A percentile compares a stretch with the other conserved stretches of the same genome.
Conservation (phyloP, 2,888 invertebrate species). For the Nycteola revayana region DNA sequence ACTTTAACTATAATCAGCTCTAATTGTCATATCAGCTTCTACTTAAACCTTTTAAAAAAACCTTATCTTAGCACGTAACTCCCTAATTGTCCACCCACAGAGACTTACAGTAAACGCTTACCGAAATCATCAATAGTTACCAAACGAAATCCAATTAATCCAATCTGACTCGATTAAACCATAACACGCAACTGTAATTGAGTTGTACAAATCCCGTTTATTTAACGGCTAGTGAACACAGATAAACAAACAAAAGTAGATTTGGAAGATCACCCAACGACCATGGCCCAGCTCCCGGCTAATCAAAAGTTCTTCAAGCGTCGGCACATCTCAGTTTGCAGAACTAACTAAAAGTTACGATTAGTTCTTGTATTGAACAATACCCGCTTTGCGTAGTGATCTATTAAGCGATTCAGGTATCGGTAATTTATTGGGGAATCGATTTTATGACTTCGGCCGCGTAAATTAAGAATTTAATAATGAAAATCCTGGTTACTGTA, state of each 20-base stretch:
- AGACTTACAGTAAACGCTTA: no score
- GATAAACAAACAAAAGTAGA: slow-evolving; percentile 47
- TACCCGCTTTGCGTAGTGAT: slow-evolving; percentile 32
- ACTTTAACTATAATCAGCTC: no score
- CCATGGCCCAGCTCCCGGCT: slow-evolving; percentile 35
- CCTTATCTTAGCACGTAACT: no score
- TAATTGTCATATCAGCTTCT: no score
- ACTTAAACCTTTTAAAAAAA: no score
- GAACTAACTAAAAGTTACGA: slow-evolving; percentile 56
- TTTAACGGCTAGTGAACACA: slow-evolving; percentile 35
- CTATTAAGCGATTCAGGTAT: slow-evolving; percentile 15
- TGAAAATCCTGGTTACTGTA: no score
- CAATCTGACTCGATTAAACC: slow-evolving; percentile 16
- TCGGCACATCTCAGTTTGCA: slow-evolving; percentile 42
- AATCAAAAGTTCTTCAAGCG: slow-evolving; percentile 54
- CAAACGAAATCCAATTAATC: slow-evolving; percentile 8
- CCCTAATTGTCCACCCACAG: no score
- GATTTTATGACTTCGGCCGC: no score
- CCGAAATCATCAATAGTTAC: not conserved
- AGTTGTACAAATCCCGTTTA: slow-evolving; percentile 45
- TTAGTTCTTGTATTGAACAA: slow-evolving; percentile 55
- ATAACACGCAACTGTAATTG: slow-evolving; percentile 42
- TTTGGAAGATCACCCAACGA: slow-evolving; percentile 31
- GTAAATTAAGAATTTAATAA: no score
- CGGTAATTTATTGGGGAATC: no score